A percentile compares a stretch with the other conserved stretches of the same genome.
These are phyloP conservation scores for Chlorocebus sabaeus DNA, from an alignment of 2,113 vertebrate genomes.

Conservation along the genomic window DNA sequence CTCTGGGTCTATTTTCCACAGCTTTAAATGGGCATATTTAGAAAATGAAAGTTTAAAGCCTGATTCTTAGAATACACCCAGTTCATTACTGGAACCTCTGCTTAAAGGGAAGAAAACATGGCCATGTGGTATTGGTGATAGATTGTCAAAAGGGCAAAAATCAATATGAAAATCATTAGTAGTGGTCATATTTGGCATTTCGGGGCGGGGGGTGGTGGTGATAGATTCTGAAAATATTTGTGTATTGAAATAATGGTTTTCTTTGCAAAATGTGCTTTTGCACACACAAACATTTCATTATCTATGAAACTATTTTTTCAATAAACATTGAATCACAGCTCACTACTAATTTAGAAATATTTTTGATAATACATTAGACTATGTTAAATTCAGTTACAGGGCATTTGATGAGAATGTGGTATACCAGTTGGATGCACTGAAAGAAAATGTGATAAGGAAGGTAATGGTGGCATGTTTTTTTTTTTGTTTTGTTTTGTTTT, in stretches of 20 bases:
- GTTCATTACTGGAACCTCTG: background rate
- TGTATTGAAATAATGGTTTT: conserved; percentile 75
- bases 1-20: background rate
- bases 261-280: conserved; percentile 73
- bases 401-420: conserved; percentile 58
- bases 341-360: conserved; percentile 73
- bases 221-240: conserved; percentile 72
- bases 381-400: conserved; percentile 73
- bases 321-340: conserved; percentile 77
- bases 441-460: conserved; percentile 65
- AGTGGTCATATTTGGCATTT: conserved; percentile 27
- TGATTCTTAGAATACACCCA: background rate
- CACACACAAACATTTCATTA: conserved; percentile 69
- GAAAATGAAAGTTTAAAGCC: background rate
- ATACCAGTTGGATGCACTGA: conserved; percentile 58
- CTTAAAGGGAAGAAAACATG: background rate
- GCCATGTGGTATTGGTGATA: background rate
- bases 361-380: conserved; percentile 74
- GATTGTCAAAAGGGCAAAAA: background rate
- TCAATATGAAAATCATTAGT: conserved; percentile 54
- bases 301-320: conserved; percentile 61
- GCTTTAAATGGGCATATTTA: background rate
- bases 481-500: too few relatives aligned
- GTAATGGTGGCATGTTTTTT: background rate
- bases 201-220: background rate